Evolutionary conservation across 2,113 vertebrate genomes (phyloP), one percentile per base, ranked within the genome.

Genomic region (Actinemys pallida): DNA sequence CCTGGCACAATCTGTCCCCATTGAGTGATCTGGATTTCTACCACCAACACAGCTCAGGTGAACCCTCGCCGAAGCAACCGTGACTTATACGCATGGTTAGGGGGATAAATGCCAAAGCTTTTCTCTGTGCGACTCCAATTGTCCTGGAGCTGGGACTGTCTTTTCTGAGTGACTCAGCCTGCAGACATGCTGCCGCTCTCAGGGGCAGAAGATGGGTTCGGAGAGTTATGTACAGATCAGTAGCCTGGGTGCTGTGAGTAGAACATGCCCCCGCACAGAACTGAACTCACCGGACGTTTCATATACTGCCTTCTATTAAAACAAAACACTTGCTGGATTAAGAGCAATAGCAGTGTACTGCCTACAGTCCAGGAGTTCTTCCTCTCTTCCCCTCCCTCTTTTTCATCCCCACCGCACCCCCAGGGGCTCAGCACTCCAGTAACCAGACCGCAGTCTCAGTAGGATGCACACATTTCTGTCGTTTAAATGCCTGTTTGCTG

Each of bases 271-370:
- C 35, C 8, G 7, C 25, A 52, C 3, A 42, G 1, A 35, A 0
- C 54, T 35, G 53, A 83, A 81, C 59, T 2, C 72, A 25, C 20
- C 20, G 39, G 35, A 39, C 22, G 35, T 0, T 0, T 8, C 10
- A 65, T 22, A 69, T 8, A 25, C 7, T 6, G n/a, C 22, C 39
- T 24, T 42, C 39, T 42, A 24, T 42, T 45, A 45, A 76, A 72
- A 19, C 5, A 39, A 39, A 39, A n/a, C 17, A 42, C 19, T 72
- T 39, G 35, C 65, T 72, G 65, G 65, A 17, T 72, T 22, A 39
- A n/a, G 20, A 72, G n/a, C n/a, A 27, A 39, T 22, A 45, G 42
- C 72, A 25, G 42, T 45, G 42, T 45, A 6, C 20, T 20, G 35
- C 16, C 35, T 76, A 76, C 42, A 76, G 42, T 42, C 39, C 72